Base-by-base conservation (phyloP, 1,140 invertebrate genomes). In the Pseudomyrmex gracilis region DNA sequence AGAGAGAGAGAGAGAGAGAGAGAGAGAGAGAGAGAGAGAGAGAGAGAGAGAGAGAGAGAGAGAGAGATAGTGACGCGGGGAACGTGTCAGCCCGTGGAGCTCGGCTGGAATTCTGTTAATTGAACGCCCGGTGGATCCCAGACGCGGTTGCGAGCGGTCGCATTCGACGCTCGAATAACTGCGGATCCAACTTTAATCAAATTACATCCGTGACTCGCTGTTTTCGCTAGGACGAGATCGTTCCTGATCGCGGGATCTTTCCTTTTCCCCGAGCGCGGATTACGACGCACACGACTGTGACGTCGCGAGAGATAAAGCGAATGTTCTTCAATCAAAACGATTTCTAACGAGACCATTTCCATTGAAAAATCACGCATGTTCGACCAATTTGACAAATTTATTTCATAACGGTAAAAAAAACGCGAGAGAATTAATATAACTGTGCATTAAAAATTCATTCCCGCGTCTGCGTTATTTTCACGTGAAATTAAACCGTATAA, bases 31-130 rank as follows among this genome's bases (percentile, higher is more conserved):
- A n/a, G 5, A 9, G n/a, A 20, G 0, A 15, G 47, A 57, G 64
- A 67, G 55, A 24, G 17, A 9, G 45, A 12, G 34, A 34, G 34
- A 34, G 24, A 1, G 43, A 15, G 22, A 51, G 15, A 34, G 43
- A 9, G 2, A 49, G 55, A 10, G 45, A 34, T 34, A 73, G 74
- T 34, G 82, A 66, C 51, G 82, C 49, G 20, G 73, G 24, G 82
- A 84, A 85, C 64, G 82, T 84, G 83, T 88, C 86, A 82, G 85
- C 45, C 51, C 55, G 57, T 53, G 66, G 77, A 66, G 82, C 74
- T 73, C 63, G 82, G 58, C n/a, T 67, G 88, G 88, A 90, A 90
- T 90, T 89, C 83, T 82, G 88, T 87, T 90, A 90, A 90, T 90
- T 90, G 88, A 90, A 89, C 85, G 63, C 70, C 82, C 74, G 63